A percentile compares a stretch with the other conserved stretches of the same genome.
Evolutionary conservation across 2,797 vertebrate genomes (phyloP).

Genomic region (Atherinosoma microstoma): DNA sequence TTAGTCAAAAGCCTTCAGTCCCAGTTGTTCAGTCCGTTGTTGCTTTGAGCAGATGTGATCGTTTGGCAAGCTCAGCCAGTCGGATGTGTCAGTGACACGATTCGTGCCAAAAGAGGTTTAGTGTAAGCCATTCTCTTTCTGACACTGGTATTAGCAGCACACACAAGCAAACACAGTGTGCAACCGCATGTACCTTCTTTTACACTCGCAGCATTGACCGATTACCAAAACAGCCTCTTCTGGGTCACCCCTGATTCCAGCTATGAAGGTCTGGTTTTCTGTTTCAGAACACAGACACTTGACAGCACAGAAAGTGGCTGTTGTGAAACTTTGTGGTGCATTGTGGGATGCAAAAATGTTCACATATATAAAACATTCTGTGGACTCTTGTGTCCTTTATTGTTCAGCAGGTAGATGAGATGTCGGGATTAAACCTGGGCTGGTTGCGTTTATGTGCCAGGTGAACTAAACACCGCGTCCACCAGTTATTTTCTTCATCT

Average conservation of each 20-base stretch:
- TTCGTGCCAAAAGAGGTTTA: conserved; percentile 60
- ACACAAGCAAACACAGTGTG: neutral
- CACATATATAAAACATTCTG: too few relatives aligned
- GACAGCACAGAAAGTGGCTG: too few relatives aligned
- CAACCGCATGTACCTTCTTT: neutral
- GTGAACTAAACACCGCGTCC: too few relatives aligned
- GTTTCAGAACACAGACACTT: too few relatives aligned
- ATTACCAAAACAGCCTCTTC: neutral
- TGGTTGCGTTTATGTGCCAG: too few relatives aligned
- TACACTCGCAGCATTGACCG: neutral
- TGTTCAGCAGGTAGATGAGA: too few relatives aligned
- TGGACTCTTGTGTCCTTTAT: too few relatives aligned
- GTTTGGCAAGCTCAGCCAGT: conserved; percentile 14
- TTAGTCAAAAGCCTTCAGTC: conserved; percentile 7
- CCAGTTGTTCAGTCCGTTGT: conserved; percentile 34
- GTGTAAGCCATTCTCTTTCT: conserved; percentile 51
- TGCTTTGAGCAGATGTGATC: conserved; percentile 39
- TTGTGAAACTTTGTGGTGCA: too few relatives aligned
- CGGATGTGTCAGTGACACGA: conserved; percentile 40
- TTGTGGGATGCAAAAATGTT: too few relatives aligned
- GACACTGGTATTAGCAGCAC: neutral
- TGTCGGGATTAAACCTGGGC: too few relatives aligned
- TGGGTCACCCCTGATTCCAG: neutral
- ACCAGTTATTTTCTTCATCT: too few relatives aligned
- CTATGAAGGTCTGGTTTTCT: neutral